These are phyloP conservation scores for Manacus vitellinus DNA, from an alignment of 2,113 vertebrate genomes.

Conservation along the genomic window DNA sequence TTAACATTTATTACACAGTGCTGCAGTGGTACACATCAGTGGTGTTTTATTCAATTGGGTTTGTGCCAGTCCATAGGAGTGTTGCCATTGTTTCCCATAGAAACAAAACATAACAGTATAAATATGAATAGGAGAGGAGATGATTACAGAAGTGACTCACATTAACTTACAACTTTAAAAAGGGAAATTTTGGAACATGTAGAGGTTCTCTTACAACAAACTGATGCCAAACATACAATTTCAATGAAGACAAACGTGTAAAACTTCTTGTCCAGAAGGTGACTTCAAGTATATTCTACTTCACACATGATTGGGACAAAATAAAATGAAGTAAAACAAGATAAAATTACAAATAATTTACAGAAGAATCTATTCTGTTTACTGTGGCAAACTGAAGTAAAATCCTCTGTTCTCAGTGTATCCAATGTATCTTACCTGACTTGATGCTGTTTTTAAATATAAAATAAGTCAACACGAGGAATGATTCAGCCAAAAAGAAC, in stretches of 20 bases:
- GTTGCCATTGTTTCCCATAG: constrained; percentile 63
- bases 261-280: constrained; percentile 28
- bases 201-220: constrained; percentile 10
- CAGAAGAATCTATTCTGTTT: neutral
- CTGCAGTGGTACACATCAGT: constrained; percentile 10
- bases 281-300: constrained; percentile 5
- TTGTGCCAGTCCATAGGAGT: constrained; percentile 33
- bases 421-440: neutral
- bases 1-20: neutral
- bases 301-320: neutral
- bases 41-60: constrained; percentile 18
- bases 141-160: constrained; percentile 64
- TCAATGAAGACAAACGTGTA: constrained; percentile 30
- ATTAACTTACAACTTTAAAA: constrained; percentile 45
- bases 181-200: constrained; percentile 32
- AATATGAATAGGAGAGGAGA: constrained; percentile 44
- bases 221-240: constrained; percentile 57
- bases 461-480: neutral
- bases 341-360: neutral
- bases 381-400: neutral
- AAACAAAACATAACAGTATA: constrained; percentile 67
- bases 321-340: neutral
- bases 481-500: neutral
- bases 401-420: neutral
- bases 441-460: neutral